Evolutionary conservation across 1,140 invertebrate genomes (phyloP).

Genomic region (Rhopalosiphum padi): DNA sequence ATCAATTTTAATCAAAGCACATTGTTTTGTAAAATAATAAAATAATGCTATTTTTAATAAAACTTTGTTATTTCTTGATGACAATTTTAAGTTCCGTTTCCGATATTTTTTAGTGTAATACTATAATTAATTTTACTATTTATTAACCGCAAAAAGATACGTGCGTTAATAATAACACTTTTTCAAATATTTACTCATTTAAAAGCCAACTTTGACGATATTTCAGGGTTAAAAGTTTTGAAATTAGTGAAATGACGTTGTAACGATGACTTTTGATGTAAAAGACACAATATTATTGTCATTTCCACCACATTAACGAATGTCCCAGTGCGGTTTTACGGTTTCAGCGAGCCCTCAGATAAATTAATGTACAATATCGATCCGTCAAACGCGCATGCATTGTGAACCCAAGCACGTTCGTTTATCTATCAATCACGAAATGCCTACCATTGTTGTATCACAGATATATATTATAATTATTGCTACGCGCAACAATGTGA

Average conservation of each 20-base stretch:
- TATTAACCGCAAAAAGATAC: background rate
- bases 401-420: background rate
- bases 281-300: background rate
- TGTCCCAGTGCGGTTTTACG: background rate
- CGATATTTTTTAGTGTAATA: too few species aligned
- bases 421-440: background rate
- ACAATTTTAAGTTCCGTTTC: too few species aligned
- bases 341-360: background rate
- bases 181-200: background rate
- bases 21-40: too few species aligned
- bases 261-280: background rate
- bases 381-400: background rate
- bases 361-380: background rate
- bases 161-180: background rate
- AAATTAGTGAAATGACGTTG: background rate
- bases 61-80: too few species aligned
- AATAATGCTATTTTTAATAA: too few species aligned
- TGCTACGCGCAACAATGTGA: background rate
- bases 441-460: background rate
- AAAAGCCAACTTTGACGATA: too few species aligned
- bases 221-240: background rate
- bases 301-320: background rate
- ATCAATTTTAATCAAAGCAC: too few species aligned
- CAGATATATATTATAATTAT: background rate
- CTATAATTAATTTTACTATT: background rate